Evolutionary conservation across 1,140 invertebrate species (phyloP).

Genomic region (Magallana gigas): DNA sequence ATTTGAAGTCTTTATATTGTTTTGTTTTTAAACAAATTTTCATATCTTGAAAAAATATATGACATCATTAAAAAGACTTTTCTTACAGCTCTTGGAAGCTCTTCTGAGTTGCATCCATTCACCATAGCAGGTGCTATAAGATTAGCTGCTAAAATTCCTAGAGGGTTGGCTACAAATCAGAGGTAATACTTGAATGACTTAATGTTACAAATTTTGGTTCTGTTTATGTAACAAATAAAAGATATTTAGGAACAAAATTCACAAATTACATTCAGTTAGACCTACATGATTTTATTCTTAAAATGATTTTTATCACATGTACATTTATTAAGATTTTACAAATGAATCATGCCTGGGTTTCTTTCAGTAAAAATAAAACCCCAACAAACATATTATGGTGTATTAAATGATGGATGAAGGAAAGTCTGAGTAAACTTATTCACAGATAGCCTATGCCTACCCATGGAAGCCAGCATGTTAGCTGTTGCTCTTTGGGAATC

Average conservation of each 20-base stretch:
- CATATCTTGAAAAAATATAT: not conserved
- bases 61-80: not conserved
- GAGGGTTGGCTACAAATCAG: conserved; percentile 74
- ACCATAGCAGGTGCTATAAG: conserved; percentile 74
- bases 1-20: not conserved
- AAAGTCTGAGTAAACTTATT: no score
- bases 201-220: not conserved
- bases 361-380: no score
- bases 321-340: no score
- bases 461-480: conserved; percentile 72
- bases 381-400: no score
- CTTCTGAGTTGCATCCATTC: conserved; percentile 52
- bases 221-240: no score
- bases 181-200: not conserved
- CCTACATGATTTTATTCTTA: no score
- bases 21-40: not conserved
- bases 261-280: no score
- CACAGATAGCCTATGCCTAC: conserved; percentile 5
- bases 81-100: conserved; percentile 70
- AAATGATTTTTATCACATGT: no score
- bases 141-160: conserved; percentile 76
- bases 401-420: no score
- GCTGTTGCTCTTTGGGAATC: conserved; percentile 78
- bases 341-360: no score
- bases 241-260: no score